Base-by-base conservation (phyloP, 2,797 vertebrate species). In the Ctenosaura bakeri region DNA sequence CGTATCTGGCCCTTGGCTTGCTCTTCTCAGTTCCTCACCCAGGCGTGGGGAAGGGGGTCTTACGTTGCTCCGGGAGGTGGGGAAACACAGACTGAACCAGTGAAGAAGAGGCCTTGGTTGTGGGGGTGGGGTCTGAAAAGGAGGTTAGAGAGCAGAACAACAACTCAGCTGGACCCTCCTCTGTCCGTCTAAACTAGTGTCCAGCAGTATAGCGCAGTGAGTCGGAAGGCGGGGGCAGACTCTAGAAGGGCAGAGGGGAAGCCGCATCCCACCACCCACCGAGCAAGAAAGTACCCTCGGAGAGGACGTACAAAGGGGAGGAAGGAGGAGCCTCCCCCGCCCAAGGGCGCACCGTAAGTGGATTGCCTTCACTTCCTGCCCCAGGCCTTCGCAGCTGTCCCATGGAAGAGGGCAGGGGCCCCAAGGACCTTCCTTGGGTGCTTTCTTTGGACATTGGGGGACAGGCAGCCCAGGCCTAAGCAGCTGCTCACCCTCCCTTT, bases 241-340 rank as follows among this genome's bases (percentile, higher is more conserved):
- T 64, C 82, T 74, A 81, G 69, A 71, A 88, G 50, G 85, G 38
- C 87, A 6, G 87, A 89, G 50, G 88, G 84, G 73, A 89, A 89
- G 79, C 71, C 6, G 16, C 78, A 35, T 2, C 16, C 90, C 84
- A 50, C 69, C n/a, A 12, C 59, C 71, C 90, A 83, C 87, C 76
- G 87, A 69, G 6, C 20, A 1, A 89, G 87, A 42, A 89, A 89
- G 83, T 88, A 71, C 87, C 78, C 83, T 50, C 76, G 56, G 76
- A 78, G 83, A 86, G 86, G 90, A 84, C 90, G 86, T 6, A 13
- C 80, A 52, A 91, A 81, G 50, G 90, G 90, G 76, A 85, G 69
- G 26, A 90, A 88, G 62, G 86, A 82, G 56, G 90, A 86, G 84
- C 46, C 83, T 29, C 77, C 69, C 35, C 78, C 6, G 2, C 18